phyloP scores from a whole-genome alignment of 2,888 invertebrate genomes.

The Mycalesis mineus region DNA sequence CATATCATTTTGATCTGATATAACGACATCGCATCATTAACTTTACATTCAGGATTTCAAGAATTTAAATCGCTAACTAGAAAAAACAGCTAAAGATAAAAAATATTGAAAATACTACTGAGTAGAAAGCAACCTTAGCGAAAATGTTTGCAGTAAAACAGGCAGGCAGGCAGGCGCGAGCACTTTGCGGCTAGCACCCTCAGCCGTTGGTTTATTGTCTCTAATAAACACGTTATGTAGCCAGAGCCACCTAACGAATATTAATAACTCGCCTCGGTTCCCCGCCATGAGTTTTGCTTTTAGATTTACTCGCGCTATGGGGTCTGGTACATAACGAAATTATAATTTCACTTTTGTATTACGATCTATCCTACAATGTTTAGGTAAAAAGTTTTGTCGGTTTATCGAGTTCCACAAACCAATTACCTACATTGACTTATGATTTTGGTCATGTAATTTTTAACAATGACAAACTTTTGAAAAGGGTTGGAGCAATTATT shows the following conservation, averaged over 20 bases:
- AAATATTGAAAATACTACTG: neutral
- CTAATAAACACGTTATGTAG: slow-evolving; percentile 70
- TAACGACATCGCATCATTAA: too few relatives aligned
- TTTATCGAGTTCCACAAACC: too few relatives aligned
- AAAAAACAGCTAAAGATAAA: neutral
- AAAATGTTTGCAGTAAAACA: neutral
- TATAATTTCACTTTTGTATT: neutral
- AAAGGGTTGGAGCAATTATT: too few relatives aligned
- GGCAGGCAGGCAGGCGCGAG: slow-evolving; percentile 18
- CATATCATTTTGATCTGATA: too few relatives aligned
- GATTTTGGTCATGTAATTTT: too few relatives aligned
- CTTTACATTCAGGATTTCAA: too few relatives aligned
- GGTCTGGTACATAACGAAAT: neutral
- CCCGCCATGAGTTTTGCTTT: slow-evolving; percentile 57
- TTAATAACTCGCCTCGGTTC: slow-evolving; percentile 61
- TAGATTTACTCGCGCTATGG: slow-evolving; percentile 42
- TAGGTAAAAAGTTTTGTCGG: too few relatives aligned
- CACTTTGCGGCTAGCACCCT: slow-evolving; percentile 60
- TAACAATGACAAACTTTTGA: too few relatives aligned
- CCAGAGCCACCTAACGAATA: slow-evolving; percentile 59
- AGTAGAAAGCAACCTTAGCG: neutral
- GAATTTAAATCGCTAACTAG: too few relatives aligned
- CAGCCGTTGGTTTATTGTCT: slow-evolving; percentile 53
- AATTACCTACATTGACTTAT: too few relatives aligned
- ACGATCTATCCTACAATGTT: too few relatives aligned